Conservation (phyloP, 2,888 invertebrate genomes). For the Tenthredo amoena region DNA sequence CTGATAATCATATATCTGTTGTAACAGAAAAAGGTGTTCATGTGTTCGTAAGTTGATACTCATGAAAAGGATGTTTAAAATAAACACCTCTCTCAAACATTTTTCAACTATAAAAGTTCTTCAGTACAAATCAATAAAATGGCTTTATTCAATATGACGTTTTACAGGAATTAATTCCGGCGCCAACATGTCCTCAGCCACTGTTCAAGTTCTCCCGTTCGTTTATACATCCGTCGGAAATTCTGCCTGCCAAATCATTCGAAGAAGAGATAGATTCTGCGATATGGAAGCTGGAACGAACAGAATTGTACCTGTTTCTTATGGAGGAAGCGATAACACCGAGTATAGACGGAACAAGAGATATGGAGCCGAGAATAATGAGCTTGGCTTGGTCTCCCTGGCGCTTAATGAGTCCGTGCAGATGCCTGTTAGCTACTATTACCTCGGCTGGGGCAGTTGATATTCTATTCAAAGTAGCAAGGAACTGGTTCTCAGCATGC, state of each 20-base stretch:
- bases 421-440: constrained; percentile 69
- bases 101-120: not conserved
- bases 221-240: constrained; percentile 68
- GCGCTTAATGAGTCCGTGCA: constrained; percentile 65
- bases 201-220: constrained; percentile 68
- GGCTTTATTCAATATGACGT: not conserved
- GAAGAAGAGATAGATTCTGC: constrained; percentile 57
- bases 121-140: not conserved
- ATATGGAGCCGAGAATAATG: constrained; percentile 63
- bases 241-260: constrained; percentile 65
- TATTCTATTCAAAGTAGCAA: constrained; percentile 65
- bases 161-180: constrained; percentile 71
- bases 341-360: constrained; percentile 63
- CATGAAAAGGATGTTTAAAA: not conserved
- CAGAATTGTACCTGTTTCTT: constrained; percentile 69
- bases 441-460: constrained; percentile 70
- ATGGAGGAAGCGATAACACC: constrained; percentile 69
- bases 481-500: constrained; percentile 68
- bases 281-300: constrained; percentile 64
- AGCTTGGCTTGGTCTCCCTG: constrained; percentile 71
- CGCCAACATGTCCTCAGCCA: constrained; percentile 66
- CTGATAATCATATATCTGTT: constrained; percentile 74
- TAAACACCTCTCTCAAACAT: not conserved
- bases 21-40: constrained; percentile 74
- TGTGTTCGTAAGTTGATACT: constrained; percentile 71